Evolutionary conservation across 2,113 vertebrate genomes (phyloP).

Genomic region (Pseudopipra pipra): DNA sequence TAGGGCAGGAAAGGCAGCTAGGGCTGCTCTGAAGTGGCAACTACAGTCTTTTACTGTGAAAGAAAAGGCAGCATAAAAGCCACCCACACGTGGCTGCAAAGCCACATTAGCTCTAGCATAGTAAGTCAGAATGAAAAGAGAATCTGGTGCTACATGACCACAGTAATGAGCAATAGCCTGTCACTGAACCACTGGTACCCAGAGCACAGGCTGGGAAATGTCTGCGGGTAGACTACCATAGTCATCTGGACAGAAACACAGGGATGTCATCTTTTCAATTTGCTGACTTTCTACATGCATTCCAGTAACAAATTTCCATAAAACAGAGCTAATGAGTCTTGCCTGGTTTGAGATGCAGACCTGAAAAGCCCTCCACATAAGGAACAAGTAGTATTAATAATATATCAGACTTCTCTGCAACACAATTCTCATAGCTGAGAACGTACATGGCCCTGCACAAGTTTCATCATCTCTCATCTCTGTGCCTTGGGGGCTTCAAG

Average conservation of each 20-base stretch:
- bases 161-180: rapidly evolving
- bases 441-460: not conserved
- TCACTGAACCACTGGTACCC: not conserved
- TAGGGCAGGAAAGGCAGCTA: not conserved
- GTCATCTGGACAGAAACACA: not conserved
- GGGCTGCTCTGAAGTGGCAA: not conserved
- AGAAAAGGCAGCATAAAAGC: not conserved
- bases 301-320: not conserved
- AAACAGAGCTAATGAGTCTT: not conserved
- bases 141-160: not conserved
- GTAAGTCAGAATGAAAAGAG: not conserved
- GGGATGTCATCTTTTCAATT: not conserved
- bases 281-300: not conserved
- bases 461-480: not conserved
- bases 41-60: not conserved
- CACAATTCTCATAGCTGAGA: not conserved
- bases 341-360: not conserved
- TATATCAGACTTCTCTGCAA: not conserved
- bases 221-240: not conserved
- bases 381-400: conserved; percentile 17
- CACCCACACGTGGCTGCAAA: not conserved
- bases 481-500: not conserved
- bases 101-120: not conserved
- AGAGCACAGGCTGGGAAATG: not conserved
- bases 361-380: not conserved